These are phyloP conservation scores for Mycalesis mineus DNA, from an alignment of 2,888 invertebrate species.

Conservation along the genomic window DNA sequence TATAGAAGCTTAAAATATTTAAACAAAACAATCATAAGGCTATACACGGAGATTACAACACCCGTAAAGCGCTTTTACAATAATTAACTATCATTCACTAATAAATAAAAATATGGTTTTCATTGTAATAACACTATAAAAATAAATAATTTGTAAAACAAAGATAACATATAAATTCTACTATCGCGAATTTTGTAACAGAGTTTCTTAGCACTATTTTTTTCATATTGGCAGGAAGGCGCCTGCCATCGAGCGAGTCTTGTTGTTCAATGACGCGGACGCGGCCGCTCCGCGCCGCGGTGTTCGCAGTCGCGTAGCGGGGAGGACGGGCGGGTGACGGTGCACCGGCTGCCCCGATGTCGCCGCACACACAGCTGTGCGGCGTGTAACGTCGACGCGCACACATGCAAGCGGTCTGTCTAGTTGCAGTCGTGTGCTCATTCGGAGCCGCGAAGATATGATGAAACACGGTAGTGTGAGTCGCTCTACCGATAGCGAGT, in stretches of 20 bases:
- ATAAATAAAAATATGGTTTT: constrained; percentile 72
- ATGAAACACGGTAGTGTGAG: constrained; percentile 50
- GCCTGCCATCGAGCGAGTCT: constrained; percentile 76
- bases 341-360: constrained; percentile 76
- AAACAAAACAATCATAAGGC: constrained; percentile 73
- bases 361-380: constrained; percentile 63
- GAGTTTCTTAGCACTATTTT: constrained; percentile 68
- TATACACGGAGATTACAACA: constrained; percentile 64
- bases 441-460: constrained; percentile 55
- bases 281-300: constrained; percentile 63
- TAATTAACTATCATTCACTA: constrained; percentile 74
- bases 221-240: constrained; percentile 76
- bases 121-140: constrained; percentile 72
- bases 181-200: constrained; percentile 72
- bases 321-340: constrained; percentile 62
- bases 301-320: constrained; percentile 74
- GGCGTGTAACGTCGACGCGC: constrained; percentile 49
- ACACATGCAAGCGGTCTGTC: constrained; percentile 63
- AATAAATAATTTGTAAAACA: constrained; percentile 72
- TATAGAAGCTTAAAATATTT: constrained; percentile 55
- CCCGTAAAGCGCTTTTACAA: constrained; percentile 61
- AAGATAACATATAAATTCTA: constrained; percentile 71
- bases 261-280: constrained; percentile 78
- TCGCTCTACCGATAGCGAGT: constrained; percentile 48
- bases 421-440: constrained; percentile 68